Base-by-base conservation (phyloP, 2,113 vertebrate genomes). In the Triplophysa siluroides region DNA sequence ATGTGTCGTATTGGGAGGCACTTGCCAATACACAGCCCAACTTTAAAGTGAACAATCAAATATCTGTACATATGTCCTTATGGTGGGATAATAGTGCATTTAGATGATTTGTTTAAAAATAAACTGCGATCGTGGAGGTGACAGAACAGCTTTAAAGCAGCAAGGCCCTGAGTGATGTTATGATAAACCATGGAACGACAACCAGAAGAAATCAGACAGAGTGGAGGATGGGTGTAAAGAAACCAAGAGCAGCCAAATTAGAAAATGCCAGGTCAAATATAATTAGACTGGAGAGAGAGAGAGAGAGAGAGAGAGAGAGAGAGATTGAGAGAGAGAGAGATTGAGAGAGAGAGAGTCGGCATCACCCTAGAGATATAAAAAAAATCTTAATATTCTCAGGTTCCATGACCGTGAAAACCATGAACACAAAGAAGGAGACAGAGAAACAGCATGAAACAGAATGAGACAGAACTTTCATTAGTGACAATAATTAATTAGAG, bases 211-310 rank as follows among this genome's bases (percentile, higher is more conserved):
- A 19, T 33, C 52, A 38, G n/a, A 67, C 24, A 47, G 38, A 29
- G 33, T 74, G 45, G 38, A 43, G 12, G 21, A 72, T 38, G 23
- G 33, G 18, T 24, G 45, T 47, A 62, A 29, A 64, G 62, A 75
- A 7, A 12, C 24, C 19, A 70, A 52, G 64, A 64, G 56, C n/a
- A 74, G 47, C 69, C 50, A 78, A 45, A 64, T 66, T 65, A 58
- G 60, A 72, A 62, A 78, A 61, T 77, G 73, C 78, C 75, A 74
- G 76, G 76, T 83, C 76, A 78, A 66, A 61, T 47, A 61, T 78
- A 78, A 83, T 78, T 78, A 67, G 76, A 61, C 50, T 47, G 64
- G 69, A 26, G 10, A 16, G 54, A 74, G n/a, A 60, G 12, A 45
- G 33, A 61, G 71, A 8, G 52, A 73, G 13, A 38, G 29, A 12